Percentiles rank a stretch among this genome's conserved stretches.
These are phyloP conservation scores for Physeter macrocephalus DNA, from an alignment of 2,113 vertebrate genomes.

Conservation along the genomic window DNA sequence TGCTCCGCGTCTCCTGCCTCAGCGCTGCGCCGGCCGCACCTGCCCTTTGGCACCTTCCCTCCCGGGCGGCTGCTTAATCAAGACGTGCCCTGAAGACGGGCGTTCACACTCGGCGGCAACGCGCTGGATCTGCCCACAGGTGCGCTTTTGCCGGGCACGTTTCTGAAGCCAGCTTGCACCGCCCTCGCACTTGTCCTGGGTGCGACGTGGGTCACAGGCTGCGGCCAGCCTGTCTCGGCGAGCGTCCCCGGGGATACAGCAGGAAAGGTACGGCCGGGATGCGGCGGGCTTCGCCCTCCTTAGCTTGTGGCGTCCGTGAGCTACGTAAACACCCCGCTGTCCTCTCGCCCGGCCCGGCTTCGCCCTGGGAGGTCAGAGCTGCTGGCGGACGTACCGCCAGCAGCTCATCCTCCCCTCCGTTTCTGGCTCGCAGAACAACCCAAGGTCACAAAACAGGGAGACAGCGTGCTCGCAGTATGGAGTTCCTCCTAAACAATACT, in stretches of 20 bases:
- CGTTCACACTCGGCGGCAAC: fast-evolving
- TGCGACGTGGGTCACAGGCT: not conserved
- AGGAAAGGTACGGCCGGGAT: not conserved
- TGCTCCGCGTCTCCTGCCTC: not conserved
- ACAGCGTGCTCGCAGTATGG: conserved; percentile 15
- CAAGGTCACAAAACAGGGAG: not conserved
- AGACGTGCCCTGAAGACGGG: not conserved
- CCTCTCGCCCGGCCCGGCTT: not conserved
- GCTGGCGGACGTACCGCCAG: fast-evolving
- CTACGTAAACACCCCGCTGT: fast-evolving
- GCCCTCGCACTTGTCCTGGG: not conserved
- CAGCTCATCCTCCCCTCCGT: fast-evolving
- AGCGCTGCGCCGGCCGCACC: not conserved
- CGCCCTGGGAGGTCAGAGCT: not conserved
- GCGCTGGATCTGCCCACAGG: not conserved
- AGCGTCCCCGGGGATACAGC: fast-evolving
- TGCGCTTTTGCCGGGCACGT: fast-evolving
- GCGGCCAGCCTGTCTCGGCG: not conserved
- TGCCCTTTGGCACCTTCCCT: not conserved
- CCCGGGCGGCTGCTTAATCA: not conserved
- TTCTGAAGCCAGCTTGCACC: not conserved
- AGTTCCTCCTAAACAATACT: conserved; percentile 23
- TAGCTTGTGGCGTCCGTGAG: not conserved
- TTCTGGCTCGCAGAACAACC: not conserved
- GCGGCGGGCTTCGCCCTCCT: fast-evolving